Conservation (phyloP, 2,888 invertebrate genomes). For the Orchestes rusci region DNA sequence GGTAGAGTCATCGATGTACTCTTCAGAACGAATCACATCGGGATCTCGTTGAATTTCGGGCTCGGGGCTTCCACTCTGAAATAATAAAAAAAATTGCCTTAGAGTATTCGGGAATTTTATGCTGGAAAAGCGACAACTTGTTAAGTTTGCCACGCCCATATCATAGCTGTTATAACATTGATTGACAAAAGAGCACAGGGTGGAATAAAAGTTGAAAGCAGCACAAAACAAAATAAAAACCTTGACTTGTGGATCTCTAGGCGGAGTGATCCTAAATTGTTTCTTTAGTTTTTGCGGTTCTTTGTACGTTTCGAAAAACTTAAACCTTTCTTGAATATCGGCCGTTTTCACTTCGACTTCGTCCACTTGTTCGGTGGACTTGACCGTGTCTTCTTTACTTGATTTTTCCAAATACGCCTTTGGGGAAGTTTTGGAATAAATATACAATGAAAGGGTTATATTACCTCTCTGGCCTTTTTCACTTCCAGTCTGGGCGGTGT, state of each 20-base stretch:
- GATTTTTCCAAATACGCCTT: conserved; percentile 49
- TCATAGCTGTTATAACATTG: too few species aligned
- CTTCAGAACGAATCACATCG: conserved; percentile 59
- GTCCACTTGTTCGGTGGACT: conserved; percentile 60
- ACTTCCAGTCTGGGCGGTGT: conserved; percentile 52
- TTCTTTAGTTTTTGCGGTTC: conserved; percentile 62
- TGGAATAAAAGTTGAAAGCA: too few species aligned
- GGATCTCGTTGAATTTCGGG: conserved; percentile 68
- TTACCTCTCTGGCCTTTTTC: conserved; percentile 51
- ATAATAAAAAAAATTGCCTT: background rate
- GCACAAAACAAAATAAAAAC: conserved; percentile 36
- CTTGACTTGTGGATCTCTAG: conserved; percentile 70
- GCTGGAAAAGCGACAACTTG: too few species aligned
- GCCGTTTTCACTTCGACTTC: conserved; percentile 74
- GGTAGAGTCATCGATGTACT: conserved; percentile 47
- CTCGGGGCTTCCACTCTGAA: conserved; percentile 59
- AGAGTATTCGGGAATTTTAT: too few species aligned
- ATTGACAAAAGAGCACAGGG: too few species aligned
- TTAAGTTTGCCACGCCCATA: too few species aligned
- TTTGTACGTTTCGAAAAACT: conserved; percentile 84
- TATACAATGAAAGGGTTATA: too few species aligned
- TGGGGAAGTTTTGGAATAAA: conserved; percentile 6
- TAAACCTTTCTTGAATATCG: conserved; percentile 78
- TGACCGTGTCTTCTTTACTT: conserved; percentile 62
- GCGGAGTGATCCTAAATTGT: conserved; percentile 83